phyloP scores from a whole-genome alignment of 2,888 invertebrate species.

The Eledona agricola region DNA sequence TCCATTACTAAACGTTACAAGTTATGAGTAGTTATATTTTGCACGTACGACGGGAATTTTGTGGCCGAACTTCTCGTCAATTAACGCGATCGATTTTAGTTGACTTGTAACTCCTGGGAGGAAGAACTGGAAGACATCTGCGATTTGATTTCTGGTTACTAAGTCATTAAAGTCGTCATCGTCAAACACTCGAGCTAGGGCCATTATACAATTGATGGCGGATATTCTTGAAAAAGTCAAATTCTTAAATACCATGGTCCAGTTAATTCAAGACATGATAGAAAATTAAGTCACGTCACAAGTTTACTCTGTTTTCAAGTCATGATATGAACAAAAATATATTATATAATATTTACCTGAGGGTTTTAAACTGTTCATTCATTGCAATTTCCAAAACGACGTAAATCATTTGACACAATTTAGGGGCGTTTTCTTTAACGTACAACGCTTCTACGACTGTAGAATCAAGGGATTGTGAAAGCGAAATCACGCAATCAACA shows the following conservation, averaged over 20 bases:
- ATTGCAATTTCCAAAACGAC: constrained; percentile 72
- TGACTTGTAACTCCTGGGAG: constrained; percentile 72
- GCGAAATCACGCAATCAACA: constrained; percentile 65
- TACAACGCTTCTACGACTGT: constrained; percentile 68
- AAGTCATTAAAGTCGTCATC: constrained; percentile 66
- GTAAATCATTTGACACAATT: constrained; percentile 73
- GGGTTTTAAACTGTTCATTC: constrained; percentile 69
- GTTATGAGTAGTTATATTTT: not conserved
- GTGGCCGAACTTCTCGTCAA: constrained; percentile 70
- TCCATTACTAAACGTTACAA: constrained; percentile 1
- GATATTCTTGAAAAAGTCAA: constrained; percentile 58
- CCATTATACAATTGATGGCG: constrained; percentile 70
- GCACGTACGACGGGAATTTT: constrained; percentile 67
- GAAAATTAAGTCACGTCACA: constrained; percentile 4
- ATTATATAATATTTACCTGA: constrained; percentile 66
- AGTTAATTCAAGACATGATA: constrained; percentile 1
- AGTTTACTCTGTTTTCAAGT: no score
- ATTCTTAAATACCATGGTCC: constrained; percentile 1
- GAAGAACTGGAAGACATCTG: constrained; percentile 69
- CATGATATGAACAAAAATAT: no score
- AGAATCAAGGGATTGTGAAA: constrained; percentile 64
- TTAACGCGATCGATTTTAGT: constrained; percentile 68
- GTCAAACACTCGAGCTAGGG: constrained; percentile 69
- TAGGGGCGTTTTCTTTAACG: constrained; percentile 66
- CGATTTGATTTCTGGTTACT: constrained; percentile 64